Conservation (phyloP, 1,140 invertebrate species). For the Drosophila simulans region DNA sequence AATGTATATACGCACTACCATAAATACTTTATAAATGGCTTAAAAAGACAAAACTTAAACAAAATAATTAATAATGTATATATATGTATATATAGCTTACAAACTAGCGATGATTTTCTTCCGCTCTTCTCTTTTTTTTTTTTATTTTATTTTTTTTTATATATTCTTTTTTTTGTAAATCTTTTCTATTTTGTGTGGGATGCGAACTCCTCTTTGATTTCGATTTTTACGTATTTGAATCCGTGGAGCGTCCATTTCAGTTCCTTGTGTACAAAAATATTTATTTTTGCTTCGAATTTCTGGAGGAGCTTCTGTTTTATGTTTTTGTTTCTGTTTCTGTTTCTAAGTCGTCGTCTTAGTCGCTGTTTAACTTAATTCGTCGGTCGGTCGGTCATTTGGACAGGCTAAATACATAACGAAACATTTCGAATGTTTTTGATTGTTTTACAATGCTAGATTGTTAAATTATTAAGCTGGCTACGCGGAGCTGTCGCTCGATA, state of each 20-base stretch:
- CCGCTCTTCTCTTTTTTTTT: neutral
- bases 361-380: neutral
- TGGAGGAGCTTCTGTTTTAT: neutral
- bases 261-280: conserved; percentile 19
- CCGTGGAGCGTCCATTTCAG: conserved; percentile 7
- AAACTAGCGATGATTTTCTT: conserved; percentile 17
- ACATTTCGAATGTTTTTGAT: conserved; percentile 60
- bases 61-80: conserved; percentile 39
- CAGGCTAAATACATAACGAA: conserved; percentile 37
- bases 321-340: neutral
- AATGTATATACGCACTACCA: conserved; percentile 63
- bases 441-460: conserved; percentile 33
- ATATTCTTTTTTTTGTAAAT: neutral
- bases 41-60: conserved; percentile 59
- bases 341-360: conserved; percentile 9
- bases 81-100: conserved; percentile 33
- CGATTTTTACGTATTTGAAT: conserved; percentile 6
- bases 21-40: conserved; percentile 67
- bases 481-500: conserved; percentile 10
- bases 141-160: neutral
- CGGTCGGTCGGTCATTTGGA: conserved; percentile 4
- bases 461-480: conserved; percentile 14
- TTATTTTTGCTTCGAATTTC: conserved; percentile 1
- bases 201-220: no score
- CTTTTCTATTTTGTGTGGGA: neutral